phyloP scores from a whole-genome alignment of 2,888 invertebrate genomes.

The Asteroscopus sphinx region DNA sequence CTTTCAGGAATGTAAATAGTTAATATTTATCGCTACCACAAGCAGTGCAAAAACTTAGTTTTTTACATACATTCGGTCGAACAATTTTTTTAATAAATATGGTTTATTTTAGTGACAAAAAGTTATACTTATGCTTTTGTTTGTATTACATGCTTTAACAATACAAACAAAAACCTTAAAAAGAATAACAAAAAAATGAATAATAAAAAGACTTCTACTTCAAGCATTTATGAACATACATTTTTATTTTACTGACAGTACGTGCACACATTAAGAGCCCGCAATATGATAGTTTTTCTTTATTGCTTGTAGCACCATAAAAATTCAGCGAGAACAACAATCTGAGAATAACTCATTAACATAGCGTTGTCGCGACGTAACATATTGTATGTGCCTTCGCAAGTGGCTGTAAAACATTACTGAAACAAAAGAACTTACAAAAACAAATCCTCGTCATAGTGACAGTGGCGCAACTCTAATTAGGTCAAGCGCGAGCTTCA shows the following conservation, averaged over 20 bases:
- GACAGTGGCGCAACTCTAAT: conserved; percentile 78
- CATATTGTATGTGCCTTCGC: conserved; percentile 53
- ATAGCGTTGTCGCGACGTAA: conserved; percentile 52
- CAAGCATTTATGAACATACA: conserved; percentile 9
- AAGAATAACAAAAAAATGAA: background rate
- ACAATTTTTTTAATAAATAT: too few species aligned
- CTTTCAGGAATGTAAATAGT: too few species aligned
- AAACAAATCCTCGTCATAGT: conserved; percentile 75
- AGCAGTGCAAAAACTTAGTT: too few species aligned
- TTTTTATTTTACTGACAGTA: conserved; percentile 20
- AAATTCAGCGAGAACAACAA: conserved; percentile 49
- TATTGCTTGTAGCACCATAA: conserved; percentile 45
- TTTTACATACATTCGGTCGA: too few species aligned
- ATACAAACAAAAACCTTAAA: too few species aligned
- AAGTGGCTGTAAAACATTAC: conserved; percentile 59
- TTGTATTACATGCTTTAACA: too few species aligned
- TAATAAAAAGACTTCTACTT: background rate
- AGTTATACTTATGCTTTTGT: too few species aligned
- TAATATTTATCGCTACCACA: too few species aligned
- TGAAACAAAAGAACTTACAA: conserved; percentile 71
- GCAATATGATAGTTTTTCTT: conserved; percentile 49
- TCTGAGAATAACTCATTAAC: conserved; percentile 55
- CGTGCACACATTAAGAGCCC: conserved; percentile 21
- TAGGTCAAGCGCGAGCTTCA: conserved; percentile 82
- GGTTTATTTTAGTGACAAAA: too few species aligned